These are phyloP conservation scores for Plebejus anna DNA, from an alignment of 2,888 invertebrate genomes.

Conservation along the genomic window DNA sequence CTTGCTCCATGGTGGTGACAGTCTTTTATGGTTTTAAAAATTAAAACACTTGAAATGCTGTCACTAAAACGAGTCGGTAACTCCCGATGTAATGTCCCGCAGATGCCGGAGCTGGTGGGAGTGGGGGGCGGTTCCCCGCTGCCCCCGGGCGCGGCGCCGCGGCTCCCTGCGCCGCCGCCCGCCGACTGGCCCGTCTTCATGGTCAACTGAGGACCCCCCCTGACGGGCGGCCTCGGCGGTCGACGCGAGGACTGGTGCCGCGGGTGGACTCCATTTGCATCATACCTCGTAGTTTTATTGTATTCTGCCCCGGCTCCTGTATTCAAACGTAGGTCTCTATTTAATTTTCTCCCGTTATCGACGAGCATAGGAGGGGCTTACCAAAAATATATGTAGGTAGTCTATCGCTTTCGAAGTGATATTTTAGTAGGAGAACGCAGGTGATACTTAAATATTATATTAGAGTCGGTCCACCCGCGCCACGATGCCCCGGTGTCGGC, in stretches of 20 bases:
- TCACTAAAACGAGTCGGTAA: too few species aligned
- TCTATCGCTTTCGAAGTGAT: neutral
- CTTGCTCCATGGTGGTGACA: too few species aligned
- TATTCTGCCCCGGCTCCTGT: neutral
- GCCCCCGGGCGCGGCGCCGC: constrained; percentile 62
- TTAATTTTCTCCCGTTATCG: neutral
- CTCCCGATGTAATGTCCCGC: constrained; percentile 29
- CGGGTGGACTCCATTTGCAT: neutral
- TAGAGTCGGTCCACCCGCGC: neutral
- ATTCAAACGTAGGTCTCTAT: neutral
- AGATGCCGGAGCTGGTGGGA: constrained; percentile 71
- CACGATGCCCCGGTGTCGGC: too few species aligned
- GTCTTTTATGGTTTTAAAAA: too few species aligned
- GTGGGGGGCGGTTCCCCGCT: constrained; percentile 71
- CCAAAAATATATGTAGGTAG: neutral
- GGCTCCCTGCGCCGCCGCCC: constrained; percentile 67
- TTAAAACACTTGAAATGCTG: too few species aligned
- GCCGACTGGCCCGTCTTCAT: constrained; percentile 75
- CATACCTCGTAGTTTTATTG: neutral
- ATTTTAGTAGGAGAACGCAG: neutral
- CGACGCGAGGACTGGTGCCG: neutral
- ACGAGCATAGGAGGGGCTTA: neutral
- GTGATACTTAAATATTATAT: neutral
- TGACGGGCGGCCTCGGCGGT: neutral
- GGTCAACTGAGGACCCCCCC: constrained; percentile 54